Base-by-base conservation (phyloP, 2,797 vertebrate species). In the Euthynnus affinis region DNA sequence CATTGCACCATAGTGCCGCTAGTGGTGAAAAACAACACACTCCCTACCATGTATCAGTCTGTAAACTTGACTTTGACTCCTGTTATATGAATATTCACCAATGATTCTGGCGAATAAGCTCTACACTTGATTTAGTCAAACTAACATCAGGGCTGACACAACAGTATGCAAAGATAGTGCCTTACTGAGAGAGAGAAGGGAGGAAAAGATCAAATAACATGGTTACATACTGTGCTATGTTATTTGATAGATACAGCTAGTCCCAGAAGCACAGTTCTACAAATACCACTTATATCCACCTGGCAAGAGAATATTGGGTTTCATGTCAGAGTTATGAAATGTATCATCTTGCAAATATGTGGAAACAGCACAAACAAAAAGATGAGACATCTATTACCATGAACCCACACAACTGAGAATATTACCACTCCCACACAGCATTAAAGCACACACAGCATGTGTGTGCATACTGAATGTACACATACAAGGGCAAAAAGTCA, bases 201-300 rank as follows among this genome's bases (percentile, higher is more conserved):
- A 83, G 62, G 74, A 79, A 60, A 84, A 85, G 46, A 86, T 93
- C 83, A 90, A 91, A 93, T 90, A 91, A 90, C 86, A 86, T 60
- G 76, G 67, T 83, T 91, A 84, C 91, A 90, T 88, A 81, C 82
- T 85, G 84, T 75, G 76, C 83, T 70, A 72, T 91, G 90, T 87
- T 90, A 89, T 92, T 90, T 91, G 89, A 93, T 90, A 87, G 87
- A 90, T 86, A 64, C 74, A 85, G 85, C 79, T 64, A 49, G 74
- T 89, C 88, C 88, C 85, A 78, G 80, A 87, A 85, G 88, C 81
- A 85, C 77, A 74, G 65, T 83, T 87, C 81, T 84, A 89, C 92
- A 92, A 93, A 93, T 81, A 91, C 72, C 73, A 89, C 83, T 89
- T 90, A 90, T 80, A 91, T 88, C 80, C 75, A 92, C 91, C 90